A percentile compares a stretch with the other conserved stretches of the same genome.
These are phyloP conservation scores for Periparus ater DNA, from an alignment of 2,797 vertebrate species.

Conservation along the genomic window DNA sequence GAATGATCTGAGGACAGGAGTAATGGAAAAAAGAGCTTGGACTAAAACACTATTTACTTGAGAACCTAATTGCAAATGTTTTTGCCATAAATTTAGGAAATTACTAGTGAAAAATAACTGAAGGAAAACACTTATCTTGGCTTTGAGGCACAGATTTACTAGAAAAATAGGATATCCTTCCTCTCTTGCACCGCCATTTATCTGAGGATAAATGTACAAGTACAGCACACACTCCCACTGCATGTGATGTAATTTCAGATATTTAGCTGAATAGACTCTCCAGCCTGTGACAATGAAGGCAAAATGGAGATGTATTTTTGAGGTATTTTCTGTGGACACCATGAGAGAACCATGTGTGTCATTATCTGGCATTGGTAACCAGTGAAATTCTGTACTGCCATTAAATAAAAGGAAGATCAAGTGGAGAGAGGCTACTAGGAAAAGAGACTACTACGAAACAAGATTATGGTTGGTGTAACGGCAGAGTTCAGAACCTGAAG, in stretches of 20 bases:
- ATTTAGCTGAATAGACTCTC: not conserved
- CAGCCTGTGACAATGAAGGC: not conserved
- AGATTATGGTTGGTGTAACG: not conserved
- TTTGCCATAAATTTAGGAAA: not conserved
- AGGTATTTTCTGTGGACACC: not conserved
- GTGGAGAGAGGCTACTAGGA: not conserved
- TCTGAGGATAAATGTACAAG: not conserved
- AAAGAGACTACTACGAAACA: not conserved
- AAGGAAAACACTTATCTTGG: not conserved
- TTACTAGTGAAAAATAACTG: not conserved
- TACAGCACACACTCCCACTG: not conserved
- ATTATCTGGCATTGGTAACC: not conserved
- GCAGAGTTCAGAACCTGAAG: not conserved
- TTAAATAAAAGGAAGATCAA: not conserved
- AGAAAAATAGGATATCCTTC: not conserved
- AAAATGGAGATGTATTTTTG: not conserved
- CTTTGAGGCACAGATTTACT: not conserved
- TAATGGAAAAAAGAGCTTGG: not conserved
- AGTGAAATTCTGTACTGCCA: not conserved
- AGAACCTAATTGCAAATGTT: not conserved
- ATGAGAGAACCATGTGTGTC: not conserved
- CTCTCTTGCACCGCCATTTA: not conserved
- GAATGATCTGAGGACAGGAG: not conserved
- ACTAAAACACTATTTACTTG: not conserved
- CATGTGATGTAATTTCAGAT: not conserved